Evolutionary conservation across 2,888 invertebrate genomes (phyloP).

Genomic region (Sarcophaga rosellei): DNA sequence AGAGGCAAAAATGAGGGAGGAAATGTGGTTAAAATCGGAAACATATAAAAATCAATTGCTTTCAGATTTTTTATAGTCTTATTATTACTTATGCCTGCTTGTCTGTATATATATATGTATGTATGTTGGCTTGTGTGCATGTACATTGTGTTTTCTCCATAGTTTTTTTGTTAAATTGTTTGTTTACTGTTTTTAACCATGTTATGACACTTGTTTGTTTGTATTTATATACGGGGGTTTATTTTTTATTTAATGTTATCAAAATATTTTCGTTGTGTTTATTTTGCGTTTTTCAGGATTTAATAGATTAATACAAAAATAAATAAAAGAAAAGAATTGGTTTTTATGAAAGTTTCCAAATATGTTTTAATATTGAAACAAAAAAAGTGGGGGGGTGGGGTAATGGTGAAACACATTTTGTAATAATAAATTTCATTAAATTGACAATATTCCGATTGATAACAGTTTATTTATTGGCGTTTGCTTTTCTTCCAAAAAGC

Average conservation of each 20-base stretch:
- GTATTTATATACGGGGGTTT: conserved; percentile 16
- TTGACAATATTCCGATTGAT: conserved; percentile 16
- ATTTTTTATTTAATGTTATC: conserved; percentile 13
- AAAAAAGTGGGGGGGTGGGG: not conserved
- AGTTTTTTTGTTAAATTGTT: not conserved
- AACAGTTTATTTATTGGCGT: conserved; percentile 16
- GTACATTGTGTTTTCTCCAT: not conserved
- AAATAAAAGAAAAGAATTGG: not conserved
- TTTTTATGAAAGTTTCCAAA: conserved; percentile 5
- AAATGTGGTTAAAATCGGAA: conserved; percentile 41
- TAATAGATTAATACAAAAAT: not conserved
- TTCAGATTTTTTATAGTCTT: conserved; percentile 26
- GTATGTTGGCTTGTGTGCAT: not conserved
- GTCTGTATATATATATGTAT: not conserved
- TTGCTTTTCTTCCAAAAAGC: too few relatives aligned
- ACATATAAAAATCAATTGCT: conserved; percentile 52
- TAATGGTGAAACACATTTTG: not conserved
- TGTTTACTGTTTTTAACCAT: not conserved
- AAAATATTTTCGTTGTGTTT: not conserved
- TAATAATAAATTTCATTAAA: conserved; percentile 7
- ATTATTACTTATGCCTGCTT: conserved; percentile 25
- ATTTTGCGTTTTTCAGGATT: not conserved
- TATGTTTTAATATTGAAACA: conserved; percentile 11
- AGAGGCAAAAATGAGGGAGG: not conserved
- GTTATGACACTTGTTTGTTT: conserved; percentile 3